These are phyloP conservation scores for Perizoma flavofasciatum DNA, from an alignment of 2,888 invertebrate genomes.

Conservation along the genomic window DNA sequence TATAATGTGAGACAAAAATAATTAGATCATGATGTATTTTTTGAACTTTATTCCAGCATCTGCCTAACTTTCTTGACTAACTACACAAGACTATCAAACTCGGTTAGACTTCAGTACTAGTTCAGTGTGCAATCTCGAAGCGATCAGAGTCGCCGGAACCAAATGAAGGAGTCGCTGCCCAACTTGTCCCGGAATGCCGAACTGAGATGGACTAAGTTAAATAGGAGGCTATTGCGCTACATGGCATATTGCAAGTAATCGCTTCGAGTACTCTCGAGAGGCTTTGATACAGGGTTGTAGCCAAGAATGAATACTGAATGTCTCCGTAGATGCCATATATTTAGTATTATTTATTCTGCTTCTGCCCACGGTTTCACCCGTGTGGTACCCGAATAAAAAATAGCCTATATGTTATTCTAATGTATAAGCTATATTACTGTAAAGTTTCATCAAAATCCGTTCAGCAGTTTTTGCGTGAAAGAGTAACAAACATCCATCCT, in stretches of 20 bases:
- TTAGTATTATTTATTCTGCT: too few relatives aligned
- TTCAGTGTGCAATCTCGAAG: slow-evolving; percentile 47
- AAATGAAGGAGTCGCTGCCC: slow-evolving; percentile 43
- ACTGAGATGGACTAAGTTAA: slow-evolving; percentile 55
- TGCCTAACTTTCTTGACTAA: slow-evolving; percentile 9
- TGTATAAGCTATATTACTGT: too few relatives aligned
- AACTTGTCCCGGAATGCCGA: slow-evolving; percentile 45
- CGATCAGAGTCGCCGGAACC: slow-evolving; percentile 45
- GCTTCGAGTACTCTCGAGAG: slow-evolving; percentile 19
- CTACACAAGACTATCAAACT: slow-evolving; percentile 31
- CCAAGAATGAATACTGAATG: background rate
- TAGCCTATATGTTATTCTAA: too few relatives aligned
- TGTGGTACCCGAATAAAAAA: too few relatives aligned
- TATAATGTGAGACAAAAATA: too few relatives aligned
- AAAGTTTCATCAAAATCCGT: too few relatives aligned
- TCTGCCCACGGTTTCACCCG: too few relatives aligned
- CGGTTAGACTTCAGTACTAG: slow-evolving; percentile 27
- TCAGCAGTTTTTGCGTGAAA: too few relatives aligned
- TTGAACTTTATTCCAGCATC: slow-evolving; percentile 2
- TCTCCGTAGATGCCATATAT: background rate
- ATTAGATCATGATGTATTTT: background rate
- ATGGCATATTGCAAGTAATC: slow-evolving; percentile 32
- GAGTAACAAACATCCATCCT: too few relatives aligned
- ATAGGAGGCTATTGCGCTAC: slow-evolving; percentile 49
- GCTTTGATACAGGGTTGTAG: slow-evolving; percentile 4